Evolutionary conservation across 2,113 vertebrate species (phyloP).

Genomic region (Erinaceus europaeus): DNA sequence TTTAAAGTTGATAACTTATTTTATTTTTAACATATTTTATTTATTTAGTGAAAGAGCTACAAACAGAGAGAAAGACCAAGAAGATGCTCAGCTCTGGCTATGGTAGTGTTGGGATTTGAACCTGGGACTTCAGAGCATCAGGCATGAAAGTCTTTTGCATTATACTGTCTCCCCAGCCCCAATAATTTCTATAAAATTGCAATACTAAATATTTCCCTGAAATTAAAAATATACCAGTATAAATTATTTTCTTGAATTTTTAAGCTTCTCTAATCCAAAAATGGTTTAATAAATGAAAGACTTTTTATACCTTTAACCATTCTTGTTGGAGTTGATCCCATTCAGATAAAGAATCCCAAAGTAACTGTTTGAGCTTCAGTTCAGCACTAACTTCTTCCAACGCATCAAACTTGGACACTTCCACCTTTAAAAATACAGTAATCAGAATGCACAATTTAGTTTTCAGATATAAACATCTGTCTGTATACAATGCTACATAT

Average conservation of each 20-base stretch:
- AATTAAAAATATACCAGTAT: not conserved
- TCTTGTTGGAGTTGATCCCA: constrained; percentile 83
- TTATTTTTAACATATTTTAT: too few relatives aligned
- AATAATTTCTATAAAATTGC: not conserved
- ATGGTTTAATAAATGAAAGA: not conserved
- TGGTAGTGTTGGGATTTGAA: too few relatives aligned
- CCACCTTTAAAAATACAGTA: constrained; percentile 79
- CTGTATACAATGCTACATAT: not conserved
- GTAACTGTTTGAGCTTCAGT: constrained; percentile 85
- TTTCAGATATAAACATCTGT: constrained; percentile 26
- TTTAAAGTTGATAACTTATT: too few relatives aligned
- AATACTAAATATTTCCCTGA: not conserved
- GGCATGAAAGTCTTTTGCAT: too few relatives aligned
- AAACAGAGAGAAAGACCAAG: too few relatives aligned
- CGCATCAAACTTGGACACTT: constrained; percentile 86
- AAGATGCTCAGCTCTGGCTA: too few relatives aligned
- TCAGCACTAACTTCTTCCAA: constrained; percentile 85
- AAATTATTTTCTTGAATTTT: not conserved
- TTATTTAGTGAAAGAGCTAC: too few relatives aligned
- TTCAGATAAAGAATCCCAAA: constrained; percentile 88
- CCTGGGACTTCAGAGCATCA: too few relatives aligned
- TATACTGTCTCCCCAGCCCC: not conserved
- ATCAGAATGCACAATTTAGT: constrained; percentile 14
- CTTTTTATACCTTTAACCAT: constrained; percentile 83
- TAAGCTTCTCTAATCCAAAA: constrained; percentile 1